These are phyloP conservation scores for Lepus townsendii DNA, from an alignment of 2,797 vertebrate genomes.

Conservation along the genomic window DNA sequence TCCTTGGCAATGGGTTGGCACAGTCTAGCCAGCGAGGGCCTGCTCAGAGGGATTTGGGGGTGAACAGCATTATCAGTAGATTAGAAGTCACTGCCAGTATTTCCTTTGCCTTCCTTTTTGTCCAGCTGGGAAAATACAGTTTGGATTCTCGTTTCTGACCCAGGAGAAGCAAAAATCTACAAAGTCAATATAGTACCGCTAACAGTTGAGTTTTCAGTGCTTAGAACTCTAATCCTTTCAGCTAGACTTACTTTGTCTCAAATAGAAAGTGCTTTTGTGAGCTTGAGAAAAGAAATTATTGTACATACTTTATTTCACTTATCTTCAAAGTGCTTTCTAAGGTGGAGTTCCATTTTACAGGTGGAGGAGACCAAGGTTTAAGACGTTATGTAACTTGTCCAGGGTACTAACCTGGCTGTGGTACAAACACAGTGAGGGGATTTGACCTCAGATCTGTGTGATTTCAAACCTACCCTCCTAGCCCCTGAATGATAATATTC, in stretches of 20 bases:
- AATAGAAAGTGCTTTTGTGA: slow-evolving; percentile 80
- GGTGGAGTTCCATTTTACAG: not conserved
- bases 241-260: slow-evolving; percentile 45
- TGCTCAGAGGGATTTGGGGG: not conserved
- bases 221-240: not conserved
- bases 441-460: not conserved
- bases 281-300: not conserved
- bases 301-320: not conserved
- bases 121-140: not conserved
- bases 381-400: not conserved
- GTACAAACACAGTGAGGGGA: not conserved
- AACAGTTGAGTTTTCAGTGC: slow-evolving; percentile 23
- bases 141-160: not conserved
- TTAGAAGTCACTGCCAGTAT: not conserved
- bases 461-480: not conserved
- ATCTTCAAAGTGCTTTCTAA: slow-evolving; percentile 9
- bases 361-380: not conserved
- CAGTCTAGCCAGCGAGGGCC: not conserved
- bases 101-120: not conserved
- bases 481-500: accelerated
- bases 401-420: not conserved
- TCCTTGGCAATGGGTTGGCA: not conserved
- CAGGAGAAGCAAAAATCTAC: slow-evolving; percentile 47
- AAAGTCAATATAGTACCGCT: slow-evolving; percentile 12
- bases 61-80: not conserved